These are phyloP conservation scores for Pseudomyrmex sp. DNA, from an alignment of 1,140 invertebrate genomes.

Conservation along the genomic window DNA sequence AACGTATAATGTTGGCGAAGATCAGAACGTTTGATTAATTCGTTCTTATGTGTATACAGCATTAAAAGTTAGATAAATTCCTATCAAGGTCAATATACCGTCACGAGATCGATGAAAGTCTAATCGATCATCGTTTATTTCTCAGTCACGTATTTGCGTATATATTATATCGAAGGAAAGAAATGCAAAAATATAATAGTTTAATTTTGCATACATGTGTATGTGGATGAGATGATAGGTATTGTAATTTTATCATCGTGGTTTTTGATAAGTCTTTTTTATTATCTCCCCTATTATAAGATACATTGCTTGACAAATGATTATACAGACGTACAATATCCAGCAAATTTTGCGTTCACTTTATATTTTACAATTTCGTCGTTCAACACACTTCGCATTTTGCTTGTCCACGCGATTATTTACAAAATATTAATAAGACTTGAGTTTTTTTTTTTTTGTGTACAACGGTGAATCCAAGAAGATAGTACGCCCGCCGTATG, in stretches of 20 bases:
- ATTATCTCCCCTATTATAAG: slow-evolving; percentile 82
- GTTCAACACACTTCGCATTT: slow-evolving; percentile 63
- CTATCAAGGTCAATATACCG: neutral
- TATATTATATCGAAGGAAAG: too few species aligned
- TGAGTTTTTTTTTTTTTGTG: slow-evolving; percentile 42
- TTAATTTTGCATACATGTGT: neutral
- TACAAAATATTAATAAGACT: slow-evolving; percentile 65
- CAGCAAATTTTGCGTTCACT: slow-evolving; percentile 69
- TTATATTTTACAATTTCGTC: slow-evolving; percentile 78
- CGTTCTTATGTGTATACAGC: neutral
- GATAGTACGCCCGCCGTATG: slow-evolving; percentile 4
- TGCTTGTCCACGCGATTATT: slow-evolving; percentile 53
- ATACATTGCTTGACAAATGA: slow-evolving; percentile 84
- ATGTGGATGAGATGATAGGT: neutral
- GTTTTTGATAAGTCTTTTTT: slow-evolving; percentile 74
- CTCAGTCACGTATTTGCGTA: too few species aligned
- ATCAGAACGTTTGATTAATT: slow-evolving; percentile 55
- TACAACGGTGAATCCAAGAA: slow-evolving; percentile 45
- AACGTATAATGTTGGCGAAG: slow-evolving; percentile 65
- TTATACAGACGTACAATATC: slow-evolving; percentile 84
- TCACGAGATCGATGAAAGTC: too few species aligned
- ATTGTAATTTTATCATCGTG: neutral
- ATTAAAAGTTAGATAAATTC: slow-evolving; percentile 30
- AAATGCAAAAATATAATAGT: too few species aligned
- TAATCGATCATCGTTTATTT: too few species aligned